Evolutionary conservation across 2,797 vertebrate genomes (phyloP), one percentile per base, ranked within the genome.

Genomic region (Spinus olivaceus): DNA sequence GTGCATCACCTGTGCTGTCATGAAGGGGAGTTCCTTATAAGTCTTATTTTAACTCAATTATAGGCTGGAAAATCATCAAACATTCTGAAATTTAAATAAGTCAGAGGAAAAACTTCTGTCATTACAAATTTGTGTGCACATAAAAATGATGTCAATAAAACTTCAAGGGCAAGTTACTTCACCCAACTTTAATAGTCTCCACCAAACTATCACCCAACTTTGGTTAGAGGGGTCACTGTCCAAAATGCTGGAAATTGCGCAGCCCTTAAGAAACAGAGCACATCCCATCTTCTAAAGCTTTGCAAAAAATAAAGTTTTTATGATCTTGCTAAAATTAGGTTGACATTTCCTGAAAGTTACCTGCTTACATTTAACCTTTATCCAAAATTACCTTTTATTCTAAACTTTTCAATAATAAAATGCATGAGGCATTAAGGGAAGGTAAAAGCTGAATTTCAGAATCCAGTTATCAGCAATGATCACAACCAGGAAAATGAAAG

Each of bases 301-400:
- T 60, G 17, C 16, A 59, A 53, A 69, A 77, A 69, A 73, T 37
- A 54, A 51, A 30, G 6, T 30, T 86, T 73, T 78, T 42, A 67
- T 41, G 79, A 49, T 73, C 59, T 56, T 51, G 32, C 32, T 71
- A 76, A 79, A 87, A 82, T 82, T 57, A 76, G 66, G 77, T 65
- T 90, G 67, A 69, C 37, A 73, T 88, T 91, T 92, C 57, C 49
- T 66, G 27, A 56, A 88, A 90, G 77, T 81, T 81, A 78, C 28
- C 32, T 10, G 16, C 53, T 61, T 63, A 67, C 15, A 16, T 76
- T 66, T 81, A 88, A 74, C 54, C 63, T 94, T 91, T 69, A 70
- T 76, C 51, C 47, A 92, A 92, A 92, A 89, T 69, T 82, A 41
- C 39, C 44, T 89, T 82, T 82, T 89, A 63, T 80, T 77, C 56